phyloP scores from a whole-genome alignment of 1,140 invertebrate species.

The Drosophila pruinosa region DNA sequence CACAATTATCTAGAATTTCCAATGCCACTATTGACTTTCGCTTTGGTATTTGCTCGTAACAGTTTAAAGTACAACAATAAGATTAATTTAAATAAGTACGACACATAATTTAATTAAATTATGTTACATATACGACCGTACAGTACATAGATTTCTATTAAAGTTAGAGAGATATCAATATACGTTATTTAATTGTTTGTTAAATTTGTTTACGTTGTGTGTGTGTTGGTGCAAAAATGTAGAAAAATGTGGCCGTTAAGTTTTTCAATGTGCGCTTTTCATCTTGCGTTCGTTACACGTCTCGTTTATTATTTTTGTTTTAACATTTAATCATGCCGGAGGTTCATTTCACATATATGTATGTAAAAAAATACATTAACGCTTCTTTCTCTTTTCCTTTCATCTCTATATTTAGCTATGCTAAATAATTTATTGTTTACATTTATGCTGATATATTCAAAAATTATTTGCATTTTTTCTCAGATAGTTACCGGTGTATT shows the following conservation, averaged over 20 bases:
- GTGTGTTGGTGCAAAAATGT: conserved; percentile 39
- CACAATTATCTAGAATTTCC: conserved; percentile 75
- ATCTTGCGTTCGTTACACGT: conserved; percentile 30
- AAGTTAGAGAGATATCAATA: conserved; percentile 23
- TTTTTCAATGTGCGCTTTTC: conserved; percentile 33
- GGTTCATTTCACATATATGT: conserved; percentile 75
- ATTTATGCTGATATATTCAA: conserved; percentile 61
- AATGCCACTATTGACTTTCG: conserved; percentile 16
- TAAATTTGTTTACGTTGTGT: conserved; percentile 6
- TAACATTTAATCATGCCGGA: conserved; percentile 68
- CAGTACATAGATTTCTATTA: conserved; percentile 17
- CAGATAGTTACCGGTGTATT: conserved; percentile 43
- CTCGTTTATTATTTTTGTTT: conserved; percentile 29
- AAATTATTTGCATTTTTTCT: conserved; percentile 45
- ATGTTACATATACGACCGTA: conserved; percentile 29
- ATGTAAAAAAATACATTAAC: conserved; percentile 73
- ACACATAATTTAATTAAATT: conserved; percentile 47
- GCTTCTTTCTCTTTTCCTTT: conserved; percentile 16
- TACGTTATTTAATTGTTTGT: conserved; percentile 13
- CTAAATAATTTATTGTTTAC: conserved; percentile 73
- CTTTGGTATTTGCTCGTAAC: conserved; percentile 44
- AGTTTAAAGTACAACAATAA: conserved; percentile 76
- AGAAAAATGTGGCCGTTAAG: conserved; percentile 38
- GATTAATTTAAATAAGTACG: conserved; percentile 59
- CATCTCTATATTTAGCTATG: conserved; percentile 62